These are phyloP conservation scores for Platalea minor DNA, from an alignment of 2,797 vertebrate species.

Conservation along the genomic window DNA sequence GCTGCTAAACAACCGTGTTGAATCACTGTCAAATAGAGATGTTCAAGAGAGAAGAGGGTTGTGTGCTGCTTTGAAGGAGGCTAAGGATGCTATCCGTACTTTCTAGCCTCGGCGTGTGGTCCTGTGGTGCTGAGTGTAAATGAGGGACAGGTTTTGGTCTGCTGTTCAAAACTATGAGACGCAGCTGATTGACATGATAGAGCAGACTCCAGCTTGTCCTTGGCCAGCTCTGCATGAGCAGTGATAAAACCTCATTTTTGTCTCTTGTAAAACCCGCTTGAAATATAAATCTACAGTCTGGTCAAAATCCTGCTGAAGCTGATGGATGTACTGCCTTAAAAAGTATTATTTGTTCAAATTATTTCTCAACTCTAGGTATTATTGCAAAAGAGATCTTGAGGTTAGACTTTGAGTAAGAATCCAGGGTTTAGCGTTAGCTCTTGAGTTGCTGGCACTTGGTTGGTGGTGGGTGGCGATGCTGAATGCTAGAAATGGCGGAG, in stretches of 20 bases:
- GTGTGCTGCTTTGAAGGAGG: not conserved
- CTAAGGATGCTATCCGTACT: not conserved
- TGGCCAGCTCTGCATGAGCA: not conserved
- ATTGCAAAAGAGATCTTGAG: not conserved
- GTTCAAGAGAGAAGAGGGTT: not conserved
- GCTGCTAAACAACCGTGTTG: not conserved
- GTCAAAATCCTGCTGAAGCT: not conserved
- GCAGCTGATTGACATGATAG: not conserved
- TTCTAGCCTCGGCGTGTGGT: not conserved
- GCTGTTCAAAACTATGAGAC: fast-evolving
- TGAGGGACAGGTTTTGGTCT: not conserved
- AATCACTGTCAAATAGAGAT: not conserved
- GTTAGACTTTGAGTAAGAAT: not conserved
- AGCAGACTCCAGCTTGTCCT: not conserved
- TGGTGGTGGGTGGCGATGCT: not conserved
- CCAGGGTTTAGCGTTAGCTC: not conserved
- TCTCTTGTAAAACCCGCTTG: not conserved
- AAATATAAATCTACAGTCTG: not conserved
- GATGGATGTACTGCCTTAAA: not conserved
- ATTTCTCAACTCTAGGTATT: not conserved
- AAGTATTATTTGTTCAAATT: not conserved
- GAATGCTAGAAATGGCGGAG: not conserved
- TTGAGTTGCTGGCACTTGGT: not conserved
- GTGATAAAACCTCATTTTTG: not conserved
- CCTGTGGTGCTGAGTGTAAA: not conserved